Evolutionary conservation across 2,888 invertebrate species (phyloP), one percentile per base, ranked within the genome.

Genomic region (Beris chalybata): DNA sequence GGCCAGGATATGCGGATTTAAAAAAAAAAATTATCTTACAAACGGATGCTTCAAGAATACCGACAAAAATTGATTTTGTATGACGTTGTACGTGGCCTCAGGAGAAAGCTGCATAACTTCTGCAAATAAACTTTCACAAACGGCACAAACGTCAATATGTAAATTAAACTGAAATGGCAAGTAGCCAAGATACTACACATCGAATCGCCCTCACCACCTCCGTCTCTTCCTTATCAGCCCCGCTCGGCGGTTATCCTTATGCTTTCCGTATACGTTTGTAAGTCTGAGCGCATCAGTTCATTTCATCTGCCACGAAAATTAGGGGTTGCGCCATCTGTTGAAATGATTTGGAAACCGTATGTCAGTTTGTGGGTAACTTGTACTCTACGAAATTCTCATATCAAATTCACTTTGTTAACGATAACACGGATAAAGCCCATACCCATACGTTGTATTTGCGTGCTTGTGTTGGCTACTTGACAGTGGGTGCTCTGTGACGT

Each of bases 81-180:
- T 29, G 50, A 61, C 47, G 47, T 59, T 53, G 43, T 38, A 52
- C 15, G 13, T 31, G 50, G 50, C 22, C 29, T 48, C 43, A 53
- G 50, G 50, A 59, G 65, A 43, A 47, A 48, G 59, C 61, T 56
- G 65, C 65, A 65, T 63, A 68, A 68, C 56, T 65, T 65, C 32
- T 43, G 56, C 59, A 68, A 68, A 68, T 68, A 68, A 68, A 68
- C 68, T 61, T 68, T 61, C 68, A 65, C 68, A 68, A 68, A 68
- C 65, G 61, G 56, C 65, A 65, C 50, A 65, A 63, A 68, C 61
- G 68, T 68, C 68, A 68, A 68, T 68, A 68, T 68, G 68, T 65
- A 68, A 68, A 68, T 68, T 65, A 68, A 65, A 68, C 65, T 68
- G 32, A 65, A 68, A 68, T 68, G 68, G 68, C 68, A 68, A 55